Evolutionary conservation across 2,888 invertebrate genomes (phyloP).

Genomic region (Encarsia formosa): DNA sequence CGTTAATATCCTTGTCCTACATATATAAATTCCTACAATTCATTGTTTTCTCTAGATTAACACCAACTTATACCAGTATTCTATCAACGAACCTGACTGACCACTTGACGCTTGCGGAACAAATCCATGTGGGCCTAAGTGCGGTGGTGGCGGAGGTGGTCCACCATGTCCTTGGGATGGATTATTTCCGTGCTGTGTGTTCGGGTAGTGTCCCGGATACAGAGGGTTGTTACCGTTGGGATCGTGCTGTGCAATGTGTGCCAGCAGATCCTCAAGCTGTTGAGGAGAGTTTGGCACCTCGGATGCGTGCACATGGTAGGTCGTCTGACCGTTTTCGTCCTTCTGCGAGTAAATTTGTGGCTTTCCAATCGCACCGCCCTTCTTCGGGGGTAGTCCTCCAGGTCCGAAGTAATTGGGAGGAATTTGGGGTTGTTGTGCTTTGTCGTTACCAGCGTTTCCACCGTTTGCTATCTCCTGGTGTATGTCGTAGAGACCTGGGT

Average conservation of each 20-base stretch:
- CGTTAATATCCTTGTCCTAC: too few relatives aligned
- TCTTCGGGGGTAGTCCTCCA: slow-evolving; percentile 41
- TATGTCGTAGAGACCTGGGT: slow-evolving; percentile 42
- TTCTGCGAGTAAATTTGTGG: slow-evolving; percentile 44
- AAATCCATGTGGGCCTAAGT: slow-evolving; percentile 45
- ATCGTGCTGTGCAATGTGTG: slow-evolving; percentile 48
- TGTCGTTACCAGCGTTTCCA: slow-evolving; percentile 27
- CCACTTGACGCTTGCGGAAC: slow-evolving; percentile 40
- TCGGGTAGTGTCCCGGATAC: slow-evolving; percentile 40
- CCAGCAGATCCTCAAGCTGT: slow-evolving; percentile 47
- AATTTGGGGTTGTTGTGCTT: slow-evolving; percentile 30
- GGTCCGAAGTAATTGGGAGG: slow-evolving; percentile 34
- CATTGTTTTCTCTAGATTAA: too few relatives aligned
- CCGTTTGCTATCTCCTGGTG: slow-evolving; percentile 43
- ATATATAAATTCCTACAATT: too few relatives aligned
- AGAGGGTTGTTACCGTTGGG: slow-evolving; percentile 41
- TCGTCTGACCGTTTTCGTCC: slow-evolving; percentile 45
- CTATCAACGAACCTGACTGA: slow-evolving; percentile 50
- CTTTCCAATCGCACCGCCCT: slow-evolving; percentile 29
- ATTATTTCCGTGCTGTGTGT: slow-evolving; percentile 32
- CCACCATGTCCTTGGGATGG: slow-evolving; percentile 18
- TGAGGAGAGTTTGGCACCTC: slow-evolving; percentile 43
- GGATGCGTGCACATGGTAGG: slow-evolving; percentile 46
- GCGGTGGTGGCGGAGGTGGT: slow-evolving; percentile 34
- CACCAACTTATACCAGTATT: too few relatives aligned